A percentile compares a stretch with the other conserved stretches of the same genome.
Evolutionary conservation across 2,113 vertebrate species (phyloP).

Genomic region (Sula dactylatra): DNA sequence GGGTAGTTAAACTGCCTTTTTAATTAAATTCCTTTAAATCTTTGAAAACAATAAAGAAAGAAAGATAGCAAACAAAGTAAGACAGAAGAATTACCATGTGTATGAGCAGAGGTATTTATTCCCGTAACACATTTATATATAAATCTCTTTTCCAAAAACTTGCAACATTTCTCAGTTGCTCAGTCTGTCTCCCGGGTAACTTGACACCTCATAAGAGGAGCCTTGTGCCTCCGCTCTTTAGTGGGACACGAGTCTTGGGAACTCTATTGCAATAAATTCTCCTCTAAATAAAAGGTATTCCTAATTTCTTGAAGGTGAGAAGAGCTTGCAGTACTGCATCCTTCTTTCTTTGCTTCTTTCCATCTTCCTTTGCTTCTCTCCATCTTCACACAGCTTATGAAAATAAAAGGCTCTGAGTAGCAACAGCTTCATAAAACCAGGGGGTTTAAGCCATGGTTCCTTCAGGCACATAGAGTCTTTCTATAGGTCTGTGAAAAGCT

Average conservation of each 20-base stretch:
- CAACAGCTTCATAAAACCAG: neutral
- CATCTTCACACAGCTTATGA: neutral
- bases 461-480: neutral
- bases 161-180: constrained; percentile 44
- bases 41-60: constrained; percentile 47
- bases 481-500: neutral
- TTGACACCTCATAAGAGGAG: constrained; percentile 51
- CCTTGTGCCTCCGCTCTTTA: constrained; percentile 39
- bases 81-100: constrained; percentile 56
- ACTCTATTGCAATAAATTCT: neutral
- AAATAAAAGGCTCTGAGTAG: neutral
- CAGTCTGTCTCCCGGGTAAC: constrained; percentile 63
- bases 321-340: neutral
- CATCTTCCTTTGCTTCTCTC: neutral
- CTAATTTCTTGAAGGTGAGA: constrained; percentile 25
- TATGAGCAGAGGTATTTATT: constrained; percentile 41
- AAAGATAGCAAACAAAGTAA: constrained; percentile 48
- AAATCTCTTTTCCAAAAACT: constrained; percentile 60
- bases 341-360: neutral
- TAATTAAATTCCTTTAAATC: constrained; percentile 67
- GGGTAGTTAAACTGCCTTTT: constrained; percentile 57
- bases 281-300: constrained; percentile 8
- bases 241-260: neutral
- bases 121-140: constrained; percentile 54
- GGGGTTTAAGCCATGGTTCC: neutral